phyloP scores from a whole-genome alignment of 37 sponge, comb jelly and placozoan species.

The Dysidea cf. avara region DNA sequence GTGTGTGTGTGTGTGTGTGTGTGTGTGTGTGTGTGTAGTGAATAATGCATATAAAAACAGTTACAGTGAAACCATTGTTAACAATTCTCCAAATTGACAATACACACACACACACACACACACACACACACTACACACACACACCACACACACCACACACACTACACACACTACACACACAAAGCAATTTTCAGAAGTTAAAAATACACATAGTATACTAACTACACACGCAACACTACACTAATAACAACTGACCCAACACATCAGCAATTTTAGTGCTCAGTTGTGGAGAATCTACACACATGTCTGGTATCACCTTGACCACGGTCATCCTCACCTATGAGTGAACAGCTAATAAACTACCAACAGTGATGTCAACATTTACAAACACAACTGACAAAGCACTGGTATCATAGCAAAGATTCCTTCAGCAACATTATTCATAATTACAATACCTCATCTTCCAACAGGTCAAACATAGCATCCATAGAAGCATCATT shows the following conservation, averaged over 20 bases:
- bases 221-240: conserved; percentile 38
- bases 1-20: too few relatives aligned
- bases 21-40: too few relatives aligned
- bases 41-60: too few relatives aligned
- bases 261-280: conserved; percentile 60
- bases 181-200: too few relatives aligned
- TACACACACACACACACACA: too few relatives aligned
- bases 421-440: neutral
- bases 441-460: conserved; percentile 23
- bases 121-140: too few relatives aligned
- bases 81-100: neutral
- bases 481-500: conserved; percentile 46
- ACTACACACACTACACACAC: too few relatives aligned
- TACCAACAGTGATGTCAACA: neutral
- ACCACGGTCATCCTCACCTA: conserved; percentile 55
- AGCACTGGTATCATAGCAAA: neutral
- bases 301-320: conserved; percentile 65
- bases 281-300: conserved; percentile 4
- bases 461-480: conserved; percentile 63
- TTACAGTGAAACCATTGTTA: neutral
- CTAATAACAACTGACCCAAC: conserved; percentile 58
- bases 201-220: too few relatives aligned
- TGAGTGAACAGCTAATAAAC: neutral
- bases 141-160: too few relatives aligned
- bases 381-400: neutral